Percentiles rank a stretch among this genome's conserved stretches.
Evolutionary conservation across 2,797 vertebrate genomes (phyloP).

Genomic region (Pangasius larnaudii): DNA sequence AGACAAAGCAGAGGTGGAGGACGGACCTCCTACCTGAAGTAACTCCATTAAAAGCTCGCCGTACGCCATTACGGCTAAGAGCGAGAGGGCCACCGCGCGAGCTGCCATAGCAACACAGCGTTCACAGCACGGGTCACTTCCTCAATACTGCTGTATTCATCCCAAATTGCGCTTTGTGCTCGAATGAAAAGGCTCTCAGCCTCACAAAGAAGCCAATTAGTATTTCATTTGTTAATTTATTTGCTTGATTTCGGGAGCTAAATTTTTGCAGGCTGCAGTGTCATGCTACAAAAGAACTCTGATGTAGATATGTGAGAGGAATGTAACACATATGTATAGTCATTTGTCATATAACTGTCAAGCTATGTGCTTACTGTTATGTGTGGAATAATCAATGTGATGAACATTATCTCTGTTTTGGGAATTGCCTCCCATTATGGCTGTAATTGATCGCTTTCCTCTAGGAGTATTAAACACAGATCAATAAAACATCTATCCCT

Average conservation of each 20-base stretch:
- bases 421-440: slow-evolving; percentile 9
- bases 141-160: slow-evolving; percentile 60
- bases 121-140: slow-evolving; percentile 59
- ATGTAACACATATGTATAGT: not conserved
- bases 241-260: slow-evolving; percentile 45
- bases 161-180: slow-evolving; percentile 54
- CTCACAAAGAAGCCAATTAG: slow-evolving; percentile 50
- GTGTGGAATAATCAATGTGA: slow-evolving; percentile 5
- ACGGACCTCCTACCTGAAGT: slow-evolving; percentile 53
- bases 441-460: slow-evolving; percentile 9
- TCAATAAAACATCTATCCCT: slow-evolving; percentile 5
- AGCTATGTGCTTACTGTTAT: not conserved
- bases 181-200: slow-evolving; percentile 51
- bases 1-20: slow-evolving; percentile 35
- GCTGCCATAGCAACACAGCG: slow-evolving; percentile 67
- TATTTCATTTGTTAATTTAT: slow-evolving; percentile 54
- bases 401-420: slow-evolving; percentile 2
- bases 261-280: slow-evolving; percentile 26
- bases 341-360: not conserved
- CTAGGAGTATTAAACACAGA: not conserved
- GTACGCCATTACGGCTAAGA: slow-evolving; percentile 47
- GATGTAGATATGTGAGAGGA: slow-evolving; percentile 1
- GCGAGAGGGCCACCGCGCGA: slow-evolving; percentile 54
- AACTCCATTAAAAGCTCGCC: slow-evolving; percentile 52
- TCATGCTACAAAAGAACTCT: not conserved